Conservation (phyloP, 2,113 vertebrate species). For the Podarcis raffonei region DNA sequence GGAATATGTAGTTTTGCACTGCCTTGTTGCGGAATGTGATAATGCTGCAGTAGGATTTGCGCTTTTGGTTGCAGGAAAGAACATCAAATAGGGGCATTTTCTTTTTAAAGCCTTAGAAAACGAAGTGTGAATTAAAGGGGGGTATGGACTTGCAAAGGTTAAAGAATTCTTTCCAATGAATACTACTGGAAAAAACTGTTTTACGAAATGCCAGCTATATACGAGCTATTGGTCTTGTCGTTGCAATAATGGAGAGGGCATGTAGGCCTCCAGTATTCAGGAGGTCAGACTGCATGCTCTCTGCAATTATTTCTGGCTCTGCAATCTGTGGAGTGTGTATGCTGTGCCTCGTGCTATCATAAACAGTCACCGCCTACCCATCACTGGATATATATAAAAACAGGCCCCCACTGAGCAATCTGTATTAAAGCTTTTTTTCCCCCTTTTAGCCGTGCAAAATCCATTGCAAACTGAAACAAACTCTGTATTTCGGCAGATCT, state of each 20-base stretch:
- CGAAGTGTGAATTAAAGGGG: background rate
- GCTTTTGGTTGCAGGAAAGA: background rate
- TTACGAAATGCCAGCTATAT: constrained; percentile 10
- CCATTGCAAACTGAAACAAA: constrained; percentile 13
- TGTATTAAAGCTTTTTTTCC: constrained; percentile 4
- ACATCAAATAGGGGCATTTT: background rate
- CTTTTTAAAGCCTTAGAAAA: background rate
- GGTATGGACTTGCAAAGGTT: background rate
- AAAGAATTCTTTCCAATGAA: background rate
- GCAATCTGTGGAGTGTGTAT: constrained; percentile 7
- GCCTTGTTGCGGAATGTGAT: background rate
- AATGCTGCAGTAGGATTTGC: background rate
- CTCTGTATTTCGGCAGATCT: constrained; percentile 8
- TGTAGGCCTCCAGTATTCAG: background rate
- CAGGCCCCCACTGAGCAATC: constrained; percentile 17
- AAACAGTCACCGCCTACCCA: constrained; percentile 9
- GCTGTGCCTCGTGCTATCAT: constrained; percentile 7
- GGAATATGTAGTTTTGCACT: background rate
- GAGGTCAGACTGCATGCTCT: background rate
- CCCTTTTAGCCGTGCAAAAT: background rate
- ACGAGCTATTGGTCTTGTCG: background rate
- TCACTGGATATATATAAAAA: constrained; percentile 18
- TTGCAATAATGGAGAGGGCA: background rate
- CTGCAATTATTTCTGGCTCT: constrained; percentile 5
- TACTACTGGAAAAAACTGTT: background rate